phyloP scores from a whole-genome alignment of 2,797 vertebrate genomes.

The Sciaenops ocellatus region DNA sequence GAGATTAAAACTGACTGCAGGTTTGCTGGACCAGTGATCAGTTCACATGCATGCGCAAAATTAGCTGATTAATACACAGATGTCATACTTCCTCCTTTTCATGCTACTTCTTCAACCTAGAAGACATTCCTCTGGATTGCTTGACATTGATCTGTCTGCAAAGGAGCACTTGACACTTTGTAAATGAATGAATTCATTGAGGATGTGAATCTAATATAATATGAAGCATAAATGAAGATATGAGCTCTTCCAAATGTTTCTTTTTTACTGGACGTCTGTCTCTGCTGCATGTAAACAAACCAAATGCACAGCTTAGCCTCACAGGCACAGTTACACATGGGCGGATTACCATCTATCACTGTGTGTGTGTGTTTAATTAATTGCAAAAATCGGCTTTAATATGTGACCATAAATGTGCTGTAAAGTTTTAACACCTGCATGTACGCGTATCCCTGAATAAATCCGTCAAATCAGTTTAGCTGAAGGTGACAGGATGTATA shows the following conservation, averaged over 20 bases:
- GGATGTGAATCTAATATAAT: not conserved
- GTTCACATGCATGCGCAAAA: not conserved
- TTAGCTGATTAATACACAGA: not conserved
- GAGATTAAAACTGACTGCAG: conserved; percentile 14
- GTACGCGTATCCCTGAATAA: too few species aligned
- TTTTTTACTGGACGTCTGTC: not conserved
- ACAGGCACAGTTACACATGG: not conserved
- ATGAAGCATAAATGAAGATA: not conserved
- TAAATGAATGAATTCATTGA: not conserved
- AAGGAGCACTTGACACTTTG: not conserved
- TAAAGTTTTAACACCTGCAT: too few species aligned
- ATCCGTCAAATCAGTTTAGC: not conserved
- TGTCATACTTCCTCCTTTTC: conserved; percentile 11
- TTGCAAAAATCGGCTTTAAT: not conserved
- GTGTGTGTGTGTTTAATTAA: conserved; percentile 15
- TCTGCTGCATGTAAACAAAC: conserved; percentile 44
- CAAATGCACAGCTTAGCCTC: conserved; percentile 26
- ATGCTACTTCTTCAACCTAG: not conserved
- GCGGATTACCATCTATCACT: conserved; percentile 15
- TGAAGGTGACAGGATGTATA: not conserved
- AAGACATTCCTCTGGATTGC: not conserved
- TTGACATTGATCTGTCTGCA: not conserved
- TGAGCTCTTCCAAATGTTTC: not conserved
- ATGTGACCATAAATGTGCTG: not conserved
- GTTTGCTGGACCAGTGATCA: conserved; percentile 7